Base-by-base conservation (phyloP, 2,113 vertebrate genomes). In the Tachysurus fulvidraco region DNA sequence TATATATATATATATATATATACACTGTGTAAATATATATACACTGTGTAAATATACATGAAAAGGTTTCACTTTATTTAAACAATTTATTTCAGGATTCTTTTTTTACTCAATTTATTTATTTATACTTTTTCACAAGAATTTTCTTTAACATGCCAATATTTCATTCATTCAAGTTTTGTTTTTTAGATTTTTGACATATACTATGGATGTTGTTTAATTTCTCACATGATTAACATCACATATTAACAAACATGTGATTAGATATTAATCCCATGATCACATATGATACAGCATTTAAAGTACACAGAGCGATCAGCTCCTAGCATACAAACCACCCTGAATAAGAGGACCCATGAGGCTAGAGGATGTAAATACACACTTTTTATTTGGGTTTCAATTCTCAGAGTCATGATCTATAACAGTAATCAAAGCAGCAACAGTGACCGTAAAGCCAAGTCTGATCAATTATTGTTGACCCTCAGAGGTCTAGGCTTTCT, bases 391-490 rank as follows among this genome's bases (percentile, higher is more conserved):
- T 77, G 74, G 25, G 74, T 28, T 50, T 14, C 14, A 54, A 50
- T 28, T 10, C 25, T 28, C 74, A n/a, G 46, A 77, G 46, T 54
- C 50, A 54, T 77, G 54, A 77, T 77, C 74, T 10, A 28, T 78
- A 78, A 17, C 25, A 7, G 74, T 55, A n/a, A 78, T 54, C n/a
- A 78, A 78, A 55, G 46, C n/a, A 54, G 74, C 25, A 78, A n/a
- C 13, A 55, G 74, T 54, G 74, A 78, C 74, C 8, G 74, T 54
- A 78, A 54, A 30, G 50, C 50, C 74, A 9, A 50, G 74, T 5
- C 50, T 50, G 14, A 54, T 78, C 74, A n/a, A 78, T 78, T 54
- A 54, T 16, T 50, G 54, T 78, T 54, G 74, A 78, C 74, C 50
- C 50, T 78, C 74, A 2, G n/a, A 54, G 74, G 50, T 28, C 50